These are phyloP conservation scores for Nyctibius bracteatus DNA, from an alignment of 2,113 vertebrate genomes.

Conservation along the genomic window DNA sequence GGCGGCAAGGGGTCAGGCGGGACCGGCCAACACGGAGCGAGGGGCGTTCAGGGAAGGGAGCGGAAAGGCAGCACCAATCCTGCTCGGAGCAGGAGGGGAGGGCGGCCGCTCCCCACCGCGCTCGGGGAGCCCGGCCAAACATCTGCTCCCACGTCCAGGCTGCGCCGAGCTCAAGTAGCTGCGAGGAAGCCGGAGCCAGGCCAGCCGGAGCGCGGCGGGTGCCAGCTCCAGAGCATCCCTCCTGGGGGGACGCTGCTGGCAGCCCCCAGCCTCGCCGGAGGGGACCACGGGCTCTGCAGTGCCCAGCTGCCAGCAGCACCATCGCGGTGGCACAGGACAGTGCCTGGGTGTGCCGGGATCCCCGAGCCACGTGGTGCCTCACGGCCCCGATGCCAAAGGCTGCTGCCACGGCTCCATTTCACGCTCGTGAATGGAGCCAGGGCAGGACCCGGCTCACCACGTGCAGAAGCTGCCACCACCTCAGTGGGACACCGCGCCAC, in stretches of 20 bases:
- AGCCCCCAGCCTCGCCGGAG: background rate
- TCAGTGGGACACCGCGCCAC: rapidly evolving
- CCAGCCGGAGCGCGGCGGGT: background rate
- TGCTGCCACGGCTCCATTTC: background rate
- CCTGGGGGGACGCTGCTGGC: rapidly evolving
- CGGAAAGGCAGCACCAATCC: background rate
- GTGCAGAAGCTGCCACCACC: background rate
- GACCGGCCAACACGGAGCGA: background rate
- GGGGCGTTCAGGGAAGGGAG: background rate
- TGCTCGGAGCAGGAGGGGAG: background rate
- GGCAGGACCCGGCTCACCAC: rapidly evolving
- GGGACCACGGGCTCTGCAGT: background rate
- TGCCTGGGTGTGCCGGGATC: background rate
- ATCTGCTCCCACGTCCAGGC: constrained; percentile 35
- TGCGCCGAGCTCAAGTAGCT: background rate
- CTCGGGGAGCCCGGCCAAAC: constrained; percentile 18
- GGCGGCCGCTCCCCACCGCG: background rate
- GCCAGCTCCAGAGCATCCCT: background rate
- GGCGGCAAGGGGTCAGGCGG: background rate
- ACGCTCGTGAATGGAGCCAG: background rate
- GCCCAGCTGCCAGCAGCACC: background rate
- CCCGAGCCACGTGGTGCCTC: rapidly evolving
- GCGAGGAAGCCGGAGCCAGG: background rate
- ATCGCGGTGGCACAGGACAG: rapidly evolving
- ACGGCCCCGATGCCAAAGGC: rapidly evolving